phyloP scores from a whole-genome alignment of 2,888 invertebrate species.

The Agapostemon virescens region DNA sequence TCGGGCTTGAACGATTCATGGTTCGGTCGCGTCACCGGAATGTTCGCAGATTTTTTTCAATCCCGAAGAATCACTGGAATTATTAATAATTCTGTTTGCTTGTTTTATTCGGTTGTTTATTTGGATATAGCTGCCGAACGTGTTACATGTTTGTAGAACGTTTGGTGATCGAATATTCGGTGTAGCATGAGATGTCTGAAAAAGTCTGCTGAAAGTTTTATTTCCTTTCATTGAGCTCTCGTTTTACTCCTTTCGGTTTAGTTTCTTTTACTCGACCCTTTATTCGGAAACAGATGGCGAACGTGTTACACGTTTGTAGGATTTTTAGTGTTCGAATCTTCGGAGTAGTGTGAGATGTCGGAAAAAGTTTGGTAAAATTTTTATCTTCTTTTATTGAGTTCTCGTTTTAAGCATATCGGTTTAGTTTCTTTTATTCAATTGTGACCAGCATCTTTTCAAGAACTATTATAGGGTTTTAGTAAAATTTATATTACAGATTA shows the following conservation, averaged over 20 bases:
- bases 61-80: not conserved
- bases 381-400: not conserved
- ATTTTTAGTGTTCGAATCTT: not conserved
- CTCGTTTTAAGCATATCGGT: too few species aligned
- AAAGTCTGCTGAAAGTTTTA: not conserved
- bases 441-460: not conserved
- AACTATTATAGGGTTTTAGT: not conserved
- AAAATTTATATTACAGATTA: not conserved
- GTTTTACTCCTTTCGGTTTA: not conserved
- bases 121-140: not conserved
- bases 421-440: too few species aligned
- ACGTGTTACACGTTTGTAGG: not conserved
- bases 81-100: slow-evolving; percentile 2
- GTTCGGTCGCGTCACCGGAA: not conserved
- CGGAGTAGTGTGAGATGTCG: not conserved
- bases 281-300: not conserved
- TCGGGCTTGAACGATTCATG: not conserved
- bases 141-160: not conserved
- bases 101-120: not conserved
- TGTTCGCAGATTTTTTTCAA: not conserved
- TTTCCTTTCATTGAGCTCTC: not conserved
- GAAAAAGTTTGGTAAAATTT: not conserved
- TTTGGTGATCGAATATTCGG: not conserved
- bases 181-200: too few species aligned
- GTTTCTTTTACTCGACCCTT: not conserved